Base-by-base conservation (phyloP, 2,888 invertebrate genomes). In the Podabrus alpinus region DNA sequence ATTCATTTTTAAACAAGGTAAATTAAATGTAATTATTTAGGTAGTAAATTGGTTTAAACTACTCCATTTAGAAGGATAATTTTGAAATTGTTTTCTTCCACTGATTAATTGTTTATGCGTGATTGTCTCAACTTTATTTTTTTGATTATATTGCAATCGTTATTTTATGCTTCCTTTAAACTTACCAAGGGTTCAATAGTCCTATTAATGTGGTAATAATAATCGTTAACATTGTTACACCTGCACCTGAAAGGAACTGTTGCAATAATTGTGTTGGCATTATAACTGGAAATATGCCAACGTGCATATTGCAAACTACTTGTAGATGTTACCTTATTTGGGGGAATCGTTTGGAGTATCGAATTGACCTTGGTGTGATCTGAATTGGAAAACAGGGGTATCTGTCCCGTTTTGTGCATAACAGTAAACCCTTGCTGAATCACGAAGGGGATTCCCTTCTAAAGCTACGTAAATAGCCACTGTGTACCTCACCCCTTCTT, bases 401-500 rank as follows among this genome's bases (percentile, higher is more conserved):
- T 61, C 64, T 45, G 69, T 62, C 19, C 25, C 66, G 45, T 61
- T 60, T 66, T 69, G 24, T 72, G 72, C 29, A 72, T 73, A 70
- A 73, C 75, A 66, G 71, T 70, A 76, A 76, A 72, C 68, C 76
- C 76, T 73, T 75, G 72, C 68, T 76, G 78, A 75, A 77, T 77
- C 78, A 79, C 72, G 75, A 74, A 75, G 72, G 78, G 74, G 78
- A 76, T 76, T 77, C 74, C 77, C 76, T 72, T 71, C 74, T 66
- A 61, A 71, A 77, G 68, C 62, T 69, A 75, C 76, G 62, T 74
- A 80, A 80, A 80, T 80, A 80, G 80, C 80, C 79, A 78, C 80
- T 68, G 71, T 64, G 69, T 68, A 74, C 76, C 74, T 79, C 79
- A 81, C 80, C 80, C 77, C 79, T 80, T 80, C 78, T 77, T 75